phyloP scores from a whole-genome alignment of 2,113 vertebrate species.

The Scatophagus argus region DNA sequence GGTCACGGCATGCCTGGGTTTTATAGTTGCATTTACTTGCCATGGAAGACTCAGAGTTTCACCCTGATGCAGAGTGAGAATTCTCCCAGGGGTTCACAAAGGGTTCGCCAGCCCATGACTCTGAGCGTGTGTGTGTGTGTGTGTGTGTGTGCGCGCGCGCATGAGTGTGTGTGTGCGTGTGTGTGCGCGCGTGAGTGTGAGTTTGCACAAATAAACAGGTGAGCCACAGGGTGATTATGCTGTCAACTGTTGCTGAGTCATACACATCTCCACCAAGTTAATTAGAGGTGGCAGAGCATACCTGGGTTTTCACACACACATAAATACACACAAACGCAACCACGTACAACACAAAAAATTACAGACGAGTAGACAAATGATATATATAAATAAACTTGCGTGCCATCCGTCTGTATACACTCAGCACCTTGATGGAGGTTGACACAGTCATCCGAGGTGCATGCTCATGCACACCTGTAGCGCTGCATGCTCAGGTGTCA shows the following conservation, averaged over 20 bases:
- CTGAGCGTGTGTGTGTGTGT: conserved; percentile 14
- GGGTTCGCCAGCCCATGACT: conserved; percentile 47
- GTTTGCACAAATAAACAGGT: conserved; percentile 70
- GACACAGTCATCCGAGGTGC: conserved; percentile 42
- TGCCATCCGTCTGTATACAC: conserved; percentile 59
- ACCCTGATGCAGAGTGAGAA: conserved; percentile 56
- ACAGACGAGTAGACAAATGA: conserved; percentile 54
- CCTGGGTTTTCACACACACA: conserved; percentile 55
- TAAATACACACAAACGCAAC: conserved; percentile 30
- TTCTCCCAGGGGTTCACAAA: conserved; percentile 71
- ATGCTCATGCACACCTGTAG: conserved; percentile 32
- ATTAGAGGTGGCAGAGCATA: conserved; percentile 79
- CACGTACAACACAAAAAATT: conserved; percentile 42
- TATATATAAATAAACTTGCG: conserved; percentile 76
- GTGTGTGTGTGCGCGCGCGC: conserved; percentile 18
- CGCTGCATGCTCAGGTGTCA: conserved; percentile 24
- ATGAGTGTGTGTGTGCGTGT: conserved; percentile 1
- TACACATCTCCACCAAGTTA: conserved; percentile 72
- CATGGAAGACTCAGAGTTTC: conserved; percentile 51
- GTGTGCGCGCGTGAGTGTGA: conserved; percentile 39
- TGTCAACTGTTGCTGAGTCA: conserved; percentile 81
- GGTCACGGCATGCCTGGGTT: conserved; percentile 60
- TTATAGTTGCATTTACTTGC: conserved; percentile 62
- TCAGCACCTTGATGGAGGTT: conserved; percentile 55
- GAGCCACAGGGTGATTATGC: conserved; percentile 76